Evolutionary conservation across 2,797 vertebrate species (phyloP).

Genomic region (Phataginus tetradactyla): DNA sequence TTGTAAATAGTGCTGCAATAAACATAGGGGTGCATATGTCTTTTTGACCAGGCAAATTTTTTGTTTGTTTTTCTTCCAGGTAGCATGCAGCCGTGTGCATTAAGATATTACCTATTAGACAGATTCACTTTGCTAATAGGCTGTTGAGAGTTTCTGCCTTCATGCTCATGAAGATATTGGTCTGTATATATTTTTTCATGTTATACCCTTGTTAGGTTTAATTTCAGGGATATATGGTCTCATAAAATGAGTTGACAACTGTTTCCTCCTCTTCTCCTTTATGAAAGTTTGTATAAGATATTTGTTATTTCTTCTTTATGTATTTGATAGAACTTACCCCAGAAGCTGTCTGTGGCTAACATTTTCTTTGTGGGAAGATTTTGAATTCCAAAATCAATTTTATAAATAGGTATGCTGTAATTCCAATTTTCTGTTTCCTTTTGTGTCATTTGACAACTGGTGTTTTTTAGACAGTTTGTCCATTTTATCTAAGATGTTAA

Average conservation of each 20-base stretch:
- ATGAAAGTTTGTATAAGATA: background rate
- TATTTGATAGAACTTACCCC: constrained; percentile 15
- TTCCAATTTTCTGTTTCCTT: background rate
- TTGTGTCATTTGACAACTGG: background rate
- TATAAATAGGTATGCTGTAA: background rate
- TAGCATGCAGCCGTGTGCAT: constrained; percentile 22
- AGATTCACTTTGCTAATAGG: background rate
- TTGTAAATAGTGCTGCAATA: no score
- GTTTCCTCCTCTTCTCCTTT: background rate
- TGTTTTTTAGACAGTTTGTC: background rate
- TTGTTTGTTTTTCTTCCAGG: constrained; percentile 65
- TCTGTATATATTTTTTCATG: background rate
- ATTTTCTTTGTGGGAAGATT: constrained; percentile 9
- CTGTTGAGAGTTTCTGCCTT: constrained; percentile 33
- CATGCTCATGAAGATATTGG: background rate
- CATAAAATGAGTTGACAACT: background rate
- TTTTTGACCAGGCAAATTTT: background rate
- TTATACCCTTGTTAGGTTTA: background rate
- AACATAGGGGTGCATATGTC: no score
- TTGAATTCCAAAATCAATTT: constrained; percentile 8
- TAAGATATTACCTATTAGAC: constrained; percentile 77
- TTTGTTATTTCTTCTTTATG: constrained; percentile 10
- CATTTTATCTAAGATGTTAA: background rate
- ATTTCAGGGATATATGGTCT: background rate
- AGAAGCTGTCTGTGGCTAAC: background rate